Evolutionary conservation across 2,888 invertebrate species (phyloP), one percentile per base, ranked within the genome.

Genomic region (Epiblema foenella): DNA sequence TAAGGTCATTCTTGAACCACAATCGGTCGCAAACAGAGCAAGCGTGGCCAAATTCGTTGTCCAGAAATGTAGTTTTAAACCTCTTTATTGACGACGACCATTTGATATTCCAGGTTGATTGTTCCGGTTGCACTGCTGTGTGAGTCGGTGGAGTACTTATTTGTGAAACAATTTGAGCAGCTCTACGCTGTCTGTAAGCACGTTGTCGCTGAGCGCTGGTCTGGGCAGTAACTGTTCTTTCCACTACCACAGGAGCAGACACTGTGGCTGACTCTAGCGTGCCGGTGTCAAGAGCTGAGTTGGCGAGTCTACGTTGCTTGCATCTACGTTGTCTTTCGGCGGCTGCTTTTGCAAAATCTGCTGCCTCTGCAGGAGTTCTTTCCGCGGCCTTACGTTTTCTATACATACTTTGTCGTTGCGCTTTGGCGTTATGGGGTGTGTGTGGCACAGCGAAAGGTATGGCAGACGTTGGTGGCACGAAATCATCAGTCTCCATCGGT

Each of bases 1-100:
- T 84, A 3, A 85, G 78, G 75, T 86, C 85, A 9, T 84, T 83
- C 68, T 75, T 81, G 60, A 80, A 86, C 84, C 85, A 86, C 29
- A 86, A 64, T 80, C 85, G 68, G 76, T 85, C 86, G 72, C 84
- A 85, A 70, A 86, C 78, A 10, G 80, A 78, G 24, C 83, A 85
- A 78, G 79, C 74, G 69, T 83, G 20, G 76, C 83, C 83, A 81
- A 83, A 85, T 33, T 81, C 80, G 74, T 83, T 84, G 75, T 79
- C 81, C 75, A 80, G 62, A 74, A 81, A 83, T 49, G 77, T 79
- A n/a, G 78, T 60, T 81, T 77, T 74, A 17, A 81, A 83, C 68
- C 79, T 80, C 75, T n/a, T 73, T 24, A 81, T 82, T 17, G 83
- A 79, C 7, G 74, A 78, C 42, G 76, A 0, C 82, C 81, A 82